Conservation (phyloP, 2,888 invertebrate genomes). For the Cosmia trapezina region DNA sequence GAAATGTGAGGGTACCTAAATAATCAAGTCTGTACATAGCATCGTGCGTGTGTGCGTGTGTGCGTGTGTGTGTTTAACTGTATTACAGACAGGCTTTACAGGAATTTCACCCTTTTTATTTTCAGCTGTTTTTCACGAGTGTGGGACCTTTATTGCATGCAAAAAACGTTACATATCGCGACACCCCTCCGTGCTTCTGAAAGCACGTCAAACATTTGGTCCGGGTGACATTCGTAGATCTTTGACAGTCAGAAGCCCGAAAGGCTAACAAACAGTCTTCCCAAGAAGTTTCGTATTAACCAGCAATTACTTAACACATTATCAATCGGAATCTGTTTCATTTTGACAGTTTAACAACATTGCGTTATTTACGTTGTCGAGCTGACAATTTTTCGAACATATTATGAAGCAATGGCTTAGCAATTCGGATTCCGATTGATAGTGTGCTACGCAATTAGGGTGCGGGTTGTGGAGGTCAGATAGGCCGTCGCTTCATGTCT, state of each 20-base stretch:
- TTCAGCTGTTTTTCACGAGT: not conserved
- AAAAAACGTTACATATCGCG: not conserved
- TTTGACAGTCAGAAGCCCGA: not conserved
- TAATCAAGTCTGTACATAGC: slow-evolving; percentile 10
- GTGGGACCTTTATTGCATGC: not conserved
- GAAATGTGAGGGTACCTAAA: slow-evolving; percentile 10
- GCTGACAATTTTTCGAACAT: too few relatives aligned
- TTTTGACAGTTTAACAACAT: too few relatives aligned
- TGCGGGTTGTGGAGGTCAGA: not conserved
- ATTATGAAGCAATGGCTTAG: too few relatives aligned
- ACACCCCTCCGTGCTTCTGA: not conserved
- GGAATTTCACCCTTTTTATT: slow-evolving; percentile 1
- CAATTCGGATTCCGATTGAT: too few relatives aligned
- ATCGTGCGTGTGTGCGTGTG: not conserved
- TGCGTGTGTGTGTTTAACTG: not conserved
- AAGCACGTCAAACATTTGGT: not conserved
- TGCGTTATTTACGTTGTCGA: too few relatives aligned
- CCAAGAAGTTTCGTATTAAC: not conserved
- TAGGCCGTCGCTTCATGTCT: not conserved
- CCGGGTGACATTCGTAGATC: not conserved
- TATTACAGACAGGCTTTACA: not conserved
- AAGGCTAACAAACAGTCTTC: not conserved
- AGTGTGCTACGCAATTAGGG: too few relatives aligned
- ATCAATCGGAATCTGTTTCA: too few relatives aligned
- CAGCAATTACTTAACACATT: not conserved